Evolutionary conservation across 2,888 invertebrate species (phyloP).

Genomic region (Lithodes maja): DNA sequence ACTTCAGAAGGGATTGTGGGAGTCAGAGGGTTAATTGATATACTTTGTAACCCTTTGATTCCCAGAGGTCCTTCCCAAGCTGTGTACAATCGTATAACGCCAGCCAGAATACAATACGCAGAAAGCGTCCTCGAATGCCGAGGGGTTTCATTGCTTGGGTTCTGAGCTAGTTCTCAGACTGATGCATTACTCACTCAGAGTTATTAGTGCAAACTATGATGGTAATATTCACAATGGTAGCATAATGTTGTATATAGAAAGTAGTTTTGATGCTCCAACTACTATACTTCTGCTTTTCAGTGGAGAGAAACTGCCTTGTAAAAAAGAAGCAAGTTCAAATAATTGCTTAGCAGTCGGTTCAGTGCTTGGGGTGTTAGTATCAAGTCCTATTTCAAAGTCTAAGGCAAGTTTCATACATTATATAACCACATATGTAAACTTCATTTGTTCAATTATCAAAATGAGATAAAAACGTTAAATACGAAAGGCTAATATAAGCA

Average conservation of each 20-base stretch:
- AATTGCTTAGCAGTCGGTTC: conserved; percentile 49
- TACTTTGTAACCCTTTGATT: no score
- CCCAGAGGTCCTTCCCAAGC: no score
- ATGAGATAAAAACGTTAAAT: no score
- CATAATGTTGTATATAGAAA: conserved; percentile 65
- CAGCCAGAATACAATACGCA: no score
- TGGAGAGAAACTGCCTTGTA: conserved; percentile 60
- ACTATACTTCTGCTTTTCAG: conserved; percentile 55
- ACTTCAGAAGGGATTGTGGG: no score
- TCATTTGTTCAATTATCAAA: no score
- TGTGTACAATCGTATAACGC: no score
- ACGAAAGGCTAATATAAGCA: no score
- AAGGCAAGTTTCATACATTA: not conserved
- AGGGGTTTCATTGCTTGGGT: conserved; percentile 47
- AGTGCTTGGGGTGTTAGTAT: not conserved
- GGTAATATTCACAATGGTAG: conserved; percentile 60
- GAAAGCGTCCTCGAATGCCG: no score
- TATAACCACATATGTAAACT: no score
- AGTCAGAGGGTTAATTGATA: no score
- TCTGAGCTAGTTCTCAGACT: conserved; percentile 47
- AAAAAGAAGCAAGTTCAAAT: conserved; percentile 62
- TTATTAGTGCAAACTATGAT: conserved; percentile 60
- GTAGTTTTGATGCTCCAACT: conserved; percentile 53
- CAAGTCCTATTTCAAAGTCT: not conserved
- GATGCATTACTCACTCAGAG: conserved; percentile 50